These are phyloP conservation scores for Chrysolina haemoptera DNA, from an alignment of 2,888 invertebrate genomes.

Conservation along the genomic window DNA sequence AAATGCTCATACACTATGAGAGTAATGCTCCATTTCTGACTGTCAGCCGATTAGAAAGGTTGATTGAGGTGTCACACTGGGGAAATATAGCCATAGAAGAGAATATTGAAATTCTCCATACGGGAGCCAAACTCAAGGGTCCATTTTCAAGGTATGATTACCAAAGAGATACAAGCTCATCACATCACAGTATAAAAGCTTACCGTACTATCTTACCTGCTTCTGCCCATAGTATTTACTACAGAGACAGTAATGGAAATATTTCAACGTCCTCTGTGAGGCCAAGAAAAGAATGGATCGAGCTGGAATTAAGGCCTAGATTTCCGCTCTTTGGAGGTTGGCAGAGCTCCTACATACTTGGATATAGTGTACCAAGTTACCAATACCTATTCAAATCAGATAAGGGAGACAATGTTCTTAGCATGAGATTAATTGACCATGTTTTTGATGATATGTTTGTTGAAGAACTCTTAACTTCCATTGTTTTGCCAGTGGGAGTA, in stretches of 20 bases:
- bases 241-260: conserved; percentile 98
- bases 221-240: conserved; percentile 95
- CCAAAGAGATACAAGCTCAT: conserved; percentile 91
- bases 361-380: conserved; percentile 94
- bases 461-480: conserved; percentile 88
- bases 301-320: conserved; percentile 94
- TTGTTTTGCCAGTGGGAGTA: conserved; percentile 95
- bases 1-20: conserved; percentile 90
- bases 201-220: conserved; percentile 91
- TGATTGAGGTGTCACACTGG: conserved; percentile 98
- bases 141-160: conserved; percentile 98
- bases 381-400: conserved; percentile 91
- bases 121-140: conserved; percentile 93
- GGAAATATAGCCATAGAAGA: conserved; percentile 99
- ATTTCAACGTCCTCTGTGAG: conserved; percentile 97
- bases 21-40: conserved; percentile 97
- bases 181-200: conserved; percentile 90
- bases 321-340: conserved; percentile 99
- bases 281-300: conserved; percentile 91
- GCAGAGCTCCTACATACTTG: conserved; percentile 97
- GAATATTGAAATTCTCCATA: conserved; percentile 90
- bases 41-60: conserved; percentile 83
- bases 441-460: conserved; percentile 97
- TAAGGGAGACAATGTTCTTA: conserved; percentile 83
- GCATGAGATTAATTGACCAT: conserved; percentile 96